Evolutionary conservation across 2,797 vertebrate genomes (phyloP), one percentile per base, ranked within the genome.

Genomic region (Melanogrammus aeglefinus): DNA sequence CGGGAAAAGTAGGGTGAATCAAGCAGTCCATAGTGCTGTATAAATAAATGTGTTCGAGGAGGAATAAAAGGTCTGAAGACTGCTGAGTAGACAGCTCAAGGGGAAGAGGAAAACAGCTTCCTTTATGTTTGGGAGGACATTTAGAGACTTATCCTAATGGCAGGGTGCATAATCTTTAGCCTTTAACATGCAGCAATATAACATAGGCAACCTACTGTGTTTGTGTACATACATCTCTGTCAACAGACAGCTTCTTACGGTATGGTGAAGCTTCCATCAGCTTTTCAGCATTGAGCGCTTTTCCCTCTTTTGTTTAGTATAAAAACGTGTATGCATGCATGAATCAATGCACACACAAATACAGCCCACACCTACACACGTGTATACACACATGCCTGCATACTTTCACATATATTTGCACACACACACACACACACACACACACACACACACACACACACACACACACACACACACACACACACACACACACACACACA

Each of bases 111-210:
- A 76, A 77, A 76, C 73, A 2, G 6, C 75, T 44, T 74, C 63
- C 63, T 87, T 76, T 51, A 63, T 82, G 81, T 73, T 27, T 31
- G 9, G 44, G 71, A 63, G 10, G 74, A 16, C 75, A 82, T 81
- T 74, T 78, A 76, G 80, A 74, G 74, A 75, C 84, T 81, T 81
- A 70, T 76, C 78, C 78, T 78, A 75, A 77, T 75, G 47, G 51
- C 44, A 27, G 79, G 70, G 78, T 86, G 81, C 39, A 69, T 76
- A 82, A 87, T 70, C 77, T 79, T 79, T 73, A 14, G 35, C 14
- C 57, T 75, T 31, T 86, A 82, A 86, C 78, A 84, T 36, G 9
- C 51, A 84, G 82, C 82, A 82, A 83, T 84, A 79, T 86, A 78
- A 18, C 51, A 57, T 16, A 57, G 14, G 16, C 51, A 57, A 47